Evolutionary conservation across 1,140 invertebrate genomes (phyloP).

Genomic region (Colletes latitarsis): DNA sequence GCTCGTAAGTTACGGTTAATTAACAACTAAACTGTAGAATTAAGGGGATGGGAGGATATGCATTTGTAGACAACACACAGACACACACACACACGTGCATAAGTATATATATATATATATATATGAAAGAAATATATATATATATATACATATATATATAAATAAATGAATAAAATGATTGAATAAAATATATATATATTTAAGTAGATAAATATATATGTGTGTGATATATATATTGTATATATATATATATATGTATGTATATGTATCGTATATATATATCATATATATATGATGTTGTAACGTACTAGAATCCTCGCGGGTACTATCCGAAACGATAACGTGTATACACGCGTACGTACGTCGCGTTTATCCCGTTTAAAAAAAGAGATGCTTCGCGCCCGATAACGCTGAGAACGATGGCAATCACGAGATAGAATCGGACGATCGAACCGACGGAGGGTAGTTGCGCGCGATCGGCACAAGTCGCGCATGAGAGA

Average conservation of each 20-base stretch:
- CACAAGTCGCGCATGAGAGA: neutral
- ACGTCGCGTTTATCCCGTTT: conserved; percentile 56
- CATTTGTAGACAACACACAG: conserved; percentile 50
- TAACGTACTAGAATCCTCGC: conserved; percentile 72
- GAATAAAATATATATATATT: conserved; percentile 67
- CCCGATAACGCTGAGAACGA: neutral
- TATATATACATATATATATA: conserved; percentile 69
- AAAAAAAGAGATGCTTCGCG: neutral
- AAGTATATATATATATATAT: conserved; percentile 60
- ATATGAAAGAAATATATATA: conserved; percentile 63
- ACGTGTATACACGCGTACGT: conserved; percentile 70
- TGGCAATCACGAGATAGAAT: conserved; percentile 20
- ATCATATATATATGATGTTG: conserved; percentile 68
- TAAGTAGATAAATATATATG: conserved; percentile 29
- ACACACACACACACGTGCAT: conserved; percentile 46
- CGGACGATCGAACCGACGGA: conserved; percentile 30
- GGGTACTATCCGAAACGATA: conserved; percentile 60
- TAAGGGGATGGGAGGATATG: conserved; percentile 38
- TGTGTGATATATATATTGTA: conserved; percentile 6
- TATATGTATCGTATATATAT: conserved; percentile 44
- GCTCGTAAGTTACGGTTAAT: conserved; percentile 71
- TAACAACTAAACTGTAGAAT: conserved; percentile 62
- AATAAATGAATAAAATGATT: conserved; percentile 58
- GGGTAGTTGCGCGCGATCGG: neutral
- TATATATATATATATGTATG: neutral